Base-by-base conservation (phyloP, 2,113 vertebrate species). In the Leuciscus idus region DNA sequence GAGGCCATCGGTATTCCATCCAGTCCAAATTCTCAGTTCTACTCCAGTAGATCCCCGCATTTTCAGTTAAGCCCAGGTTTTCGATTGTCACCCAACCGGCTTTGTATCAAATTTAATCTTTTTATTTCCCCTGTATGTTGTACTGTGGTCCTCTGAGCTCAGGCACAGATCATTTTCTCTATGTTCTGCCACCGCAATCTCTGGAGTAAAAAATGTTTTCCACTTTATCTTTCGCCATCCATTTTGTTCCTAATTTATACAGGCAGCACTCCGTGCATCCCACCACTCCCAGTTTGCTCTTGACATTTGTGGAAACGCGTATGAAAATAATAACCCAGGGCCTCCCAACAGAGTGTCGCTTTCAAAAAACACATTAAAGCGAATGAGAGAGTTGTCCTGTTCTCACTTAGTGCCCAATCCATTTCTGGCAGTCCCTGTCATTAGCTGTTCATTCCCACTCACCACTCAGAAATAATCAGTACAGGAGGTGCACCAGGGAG, bases 391-490 rank as follows among this genome's bases (percentile, higher is more conserved):
- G 64, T 19, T 43, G 55, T 64, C 74, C 52, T 36, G 7, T n/a
- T 78, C 21, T 33, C 46, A 87, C 74, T 52, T 46, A 26, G 43
- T 74, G 68, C 81, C 23, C 59, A 55, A 59, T 86, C 78, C 86
- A 78, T 81, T 62, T 84, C 86, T 76, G 83, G 64, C 84, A 30
- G 21, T 87, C 84, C 57, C 83, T 89, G 84, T 89, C 85, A 85
- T 85, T 85, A 81, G 64, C 72, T 68, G 81, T 88, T 87, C 87
- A 82, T 86, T 88, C 79, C 82, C 55, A 50, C 64, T 68, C 82
- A 61, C 72, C 52, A 83, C 74, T 84, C 78, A 83, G 84, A 86
- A 70, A 86, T 89, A 85, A 84, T 89, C 86, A 83, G 83, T 88
- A 84, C 83, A 68, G 83, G 84, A 88, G 79, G 57, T 28, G 81